These are phyloP conservation scores for Amazona ochrocephala DNA, from an alignment of 2,797 vertebrate species.

Conservation along the genomic window DNA sequence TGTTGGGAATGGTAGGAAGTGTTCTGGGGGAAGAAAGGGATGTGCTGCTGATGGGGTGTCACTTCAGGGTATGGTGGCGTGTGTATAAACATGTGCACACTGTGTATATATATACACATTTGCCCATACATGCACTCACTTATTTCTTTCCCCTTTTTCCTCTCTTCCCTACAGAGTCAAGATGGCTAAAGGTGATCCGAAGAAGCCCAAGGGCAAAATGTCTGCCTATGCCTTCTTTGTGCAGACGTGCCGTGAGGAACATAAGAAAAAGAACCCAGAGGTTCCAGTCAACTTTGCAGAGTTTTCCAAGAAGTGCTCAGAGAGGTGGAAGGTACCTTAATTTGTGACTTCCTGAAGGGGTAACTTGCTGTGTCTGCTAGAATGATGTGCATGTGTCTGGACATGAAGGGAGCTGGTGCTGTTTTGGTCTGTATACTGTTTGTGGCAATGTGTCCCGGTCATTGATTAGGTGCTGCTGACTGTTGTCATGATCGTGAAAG, in stretches of 20 bases:
- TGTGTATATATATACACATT: rapidly evolving
- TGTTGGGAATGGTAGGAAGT: background rate
- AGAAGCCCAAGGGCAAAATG: slow-evolving; percentile 92
- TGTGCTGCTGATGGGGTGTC: background rate
- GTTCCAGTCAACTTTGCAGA: slow-evolving; percentile 87
- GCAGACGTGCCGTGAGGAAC: slow-evolving; percentile 87
- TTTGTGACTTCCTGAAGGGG: background rate
- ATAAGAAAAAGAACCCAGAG: slow-evolving; percentile 88
- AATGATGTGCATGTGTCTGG: rapidly evolving
- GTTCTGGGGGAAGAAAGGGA: rapidly evolving
- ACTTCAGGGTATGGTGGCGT: rapidly evolving
- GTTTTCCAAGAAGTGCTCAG: slow-evolving; percentile 84
- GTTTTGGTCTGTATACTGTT: background rate
- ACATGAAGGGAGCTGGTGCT: rapidly evolving
- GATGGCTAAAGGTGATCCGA: slow-evolving; percentile 89
- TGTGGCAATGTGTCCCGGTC: background rate
- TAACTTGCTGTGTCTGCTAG: background rate
- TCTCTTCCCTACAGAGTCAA: slow-evolving; percentile 58
- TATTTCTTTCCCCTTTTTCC: background rate
- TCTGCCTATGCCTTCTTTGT: slow-evolving; percentile 87
- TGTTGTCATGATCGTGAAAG: rapidly evolving
- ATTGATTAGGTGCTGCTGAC: background rate
- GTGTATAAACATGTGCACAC: background rate
- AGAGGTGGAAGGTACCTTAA: slow-evolving; percentile 83
- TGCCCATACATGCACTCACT: rapidly evolving